These are phyloP conservation scores for Acanthornis magna DNA, from an alignment of 2,797 vertebrate species.

Conservation along the genomic window DNA sequence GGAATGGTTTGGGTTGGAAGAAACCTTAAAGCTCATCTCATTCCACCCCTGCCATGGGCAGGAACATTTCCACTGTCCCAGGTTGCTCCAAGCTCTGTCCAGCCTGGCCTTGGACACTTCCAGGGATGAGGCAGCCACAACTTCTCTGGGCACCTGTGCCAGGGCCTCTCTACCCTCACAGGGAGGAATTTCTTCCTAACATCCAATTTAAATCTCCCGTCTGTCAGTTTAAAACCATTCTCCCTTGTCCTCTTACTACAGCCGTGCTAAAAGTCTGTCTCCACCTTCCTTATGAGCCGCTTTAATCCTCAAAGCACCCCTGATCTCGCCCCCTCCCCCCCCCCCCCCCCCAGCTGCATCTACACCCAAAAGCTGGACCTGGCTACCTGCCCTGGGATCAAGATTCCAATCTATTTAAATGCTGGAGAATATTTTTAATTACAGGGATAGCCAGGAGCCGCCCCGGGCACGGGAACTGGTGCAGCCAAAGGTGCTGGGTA, in stretches of 20 bases:
- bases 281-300: neutral
- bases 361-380: neutral
- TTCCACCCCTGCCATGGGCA: neutral
- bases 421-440: constrained; percentile 23
- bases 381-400: neutral
- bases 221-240: neutral
- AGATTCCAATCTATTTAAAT: constrained; percentile 24
- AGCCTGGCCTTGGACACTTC: rapidly evolving
- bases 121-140: neutral
- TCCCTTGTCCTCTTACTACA: neutral
- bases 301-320: neutral
- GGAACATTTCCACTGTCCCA: neutral
- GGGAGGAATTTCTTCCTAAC: neutral
- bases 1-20: neutral
- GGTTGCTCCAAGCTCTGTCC: rapidly evolving
- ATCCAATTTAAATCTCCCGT: neutral
- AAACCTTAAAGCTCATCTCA: neutral
- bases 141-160: neutral
- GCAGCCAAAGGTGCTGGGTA: neutral
- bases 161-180: neutral
- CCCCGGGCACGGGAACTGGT: neutral
- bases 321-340: neutral
- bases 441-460: neutral
- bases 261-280: neutral
- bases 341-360: neutral